Percentiles rank a stretch among this genome's conserved stretches.
Evolutionary conservation across 53 echinoderm and acorn worm genomes (phyloP).

Genomic region (Mesocentrotus franciscanus): DNA sequence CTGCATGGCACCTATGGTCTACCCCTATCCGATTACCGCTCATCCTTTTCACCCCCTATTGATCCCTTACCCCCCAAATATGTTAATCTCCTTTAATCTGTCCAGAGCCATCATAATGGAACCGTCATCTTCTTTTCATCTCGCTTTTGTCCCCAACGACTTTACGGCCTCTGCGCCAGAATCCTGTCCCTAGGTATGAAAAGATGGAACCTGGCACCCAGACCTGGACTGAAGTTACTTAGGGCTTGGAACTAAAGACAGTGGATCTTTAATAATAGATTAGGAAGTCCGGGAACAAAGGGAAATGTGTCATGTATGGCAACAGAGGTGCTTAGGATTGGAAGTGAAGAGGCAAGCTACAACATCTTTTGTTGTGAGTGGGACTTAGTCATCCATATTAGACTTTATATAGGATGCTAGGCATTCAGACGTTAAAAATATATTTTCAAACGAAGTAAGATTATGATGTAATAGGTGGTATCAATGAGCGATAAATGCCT

Average conservation of each 20-base stretch:
- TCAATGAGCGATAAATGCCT: background rate
- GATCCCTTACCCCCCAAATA: constrained; percentile 17
- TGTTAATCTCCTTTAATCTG: constrained; percentile 48
- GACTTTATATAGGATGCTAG: background rate
- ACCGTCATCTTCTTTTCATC: constrained; percentile 12
- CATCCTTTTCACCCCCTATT: constrained; percentile 46
- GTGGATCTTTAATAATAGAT: background rate
- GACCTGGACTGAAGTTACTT: background rate
- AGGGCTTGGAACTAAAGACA: background rate
- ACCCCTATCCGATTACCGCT: constrained; percentile 24
- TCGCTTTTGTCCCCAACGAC: background rate
- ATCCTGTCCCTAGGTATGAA: background rate
- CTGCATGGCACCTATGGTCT: constrained; percentile 19
- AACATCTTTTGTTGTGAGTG: constrained; percentile 23
- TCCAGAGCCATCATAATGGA: background rate
- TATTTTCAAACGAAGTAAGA: background rate
- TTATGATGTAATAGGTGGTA: constrained; percentile 24
- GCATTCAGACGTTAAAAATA: background rate
- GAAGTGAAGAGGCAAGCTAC: background rate
- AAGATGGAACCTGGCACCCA: background rate
- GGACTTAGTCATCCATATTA: background rate
- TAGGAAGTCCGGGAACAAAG: background rate
- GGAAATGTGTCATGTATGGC: background rate
- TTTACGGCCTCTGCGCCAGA: background rate
- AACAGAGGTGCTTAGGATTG: background rate